Evolutionary conservation across 2,113 vertebrate genomes (phyloP).

Genomic region (Prietella phreatophila): DNA sequence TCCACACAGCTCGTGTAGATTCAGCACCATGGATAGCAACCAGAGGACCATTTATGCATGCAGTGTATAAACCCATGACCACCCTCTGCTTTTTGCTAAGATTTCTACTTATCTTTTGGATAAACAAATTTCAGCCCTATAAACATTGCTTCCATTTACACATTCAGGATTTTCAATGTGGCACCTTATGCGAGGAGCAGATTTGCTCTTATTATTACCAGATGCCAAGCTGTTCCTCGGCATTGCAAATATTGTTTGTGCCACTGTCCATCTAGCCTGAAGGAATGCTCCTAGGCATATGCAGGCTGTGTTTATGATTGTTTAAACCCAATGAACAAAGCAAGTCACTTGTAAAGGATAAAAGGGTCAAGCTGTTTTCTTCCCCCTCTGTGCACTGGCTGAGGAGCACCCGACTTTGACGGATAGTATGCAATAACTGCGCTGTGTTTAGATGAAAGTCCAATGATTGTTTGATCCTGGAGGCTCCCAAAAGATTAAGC

Average conservation of each 20-base stretch:
- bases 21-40: slow-evolving; percentile 50
- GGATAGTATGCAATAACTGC: slow-evolving; percentile 29
- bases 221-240: slow-evolving; percentile 15
- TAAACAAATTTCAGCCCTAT: not conserved
- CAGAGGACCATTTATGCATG: not conserved
- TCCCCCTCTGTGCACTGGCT: not conserved
- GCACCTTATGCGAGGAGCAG: slow-evolving; percentile 17
- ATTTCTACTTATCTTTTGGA: not conserved
- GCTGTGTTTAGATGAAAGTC: not conserved
- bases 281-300: slow-evolving; percentile 4
- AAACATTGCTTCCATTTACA: not conserved
- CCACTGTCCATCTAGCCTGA: slow-evolving; percentile 9
- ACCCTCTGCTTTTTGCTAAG: not conserved
- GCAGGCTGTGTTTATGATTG: not conserved
- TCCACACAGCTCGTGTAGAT: not conserved
- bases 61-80: not conserved
- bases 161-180: slow-evolving; percentile 1
- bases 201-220: slow-evolving; percentile 24
- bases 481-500: slow-evolving; percentile 23
- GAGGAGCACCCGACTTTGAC: slow-evolving; percentile 5
- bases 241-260: slow-evolving; percentile 16
- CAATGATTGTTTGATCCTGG: not conserved
- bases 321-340: slow-evolving; percentile 19
- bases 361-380: slow-evolving; percentile 17
- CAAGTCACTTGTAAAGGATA: slow-evolving; percentile 1